A percentile compares a stretch with the other conserved stretches of the same genome.
phyloP scores from a whole-genome alignment of 1,140 invertebrate genomes.

The Conus ventricosus region DNA sequence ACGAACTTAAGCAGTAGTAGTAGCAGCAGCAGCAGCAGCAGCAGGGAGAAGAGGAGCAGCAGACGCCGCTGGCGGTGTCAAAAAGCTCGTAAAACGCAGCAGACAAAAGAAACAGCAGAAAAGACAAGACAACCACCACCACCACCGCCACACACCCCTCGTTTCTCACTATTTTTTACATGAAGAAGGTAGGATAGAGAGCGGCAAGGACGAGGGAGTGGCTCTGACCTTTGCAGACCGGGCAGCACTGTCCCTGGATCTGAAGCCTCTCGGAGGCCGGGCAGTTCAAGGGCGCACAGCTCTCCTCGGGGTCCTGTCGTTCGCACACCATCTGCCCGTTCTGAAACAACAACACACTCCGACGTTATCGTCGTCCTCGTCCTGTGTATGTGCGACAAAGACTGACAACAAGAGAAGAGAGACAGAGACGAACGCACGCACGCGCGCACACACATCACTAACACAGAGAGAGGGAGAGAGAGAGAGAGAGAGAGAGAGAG shows the following conservation, averaged over 20 bases:
- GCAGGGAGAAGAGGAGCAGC: too few relatives aligned
- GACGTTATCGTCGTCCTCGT: too few relatives aligned
- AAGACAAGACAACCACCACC: too few relatives aligned
- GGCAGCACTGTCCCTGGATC: conserved; percentile 90
- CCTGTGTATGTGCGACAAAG: too few relatives aligned
- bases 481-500: not conserved
- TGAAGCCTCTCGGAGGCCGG: conserved; percentile 85
- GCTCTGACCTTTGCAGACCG: conserved; percentile 88
- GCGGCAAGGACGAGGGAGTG: not conserved
- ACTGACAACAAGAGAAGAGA: too few relatives aligned
- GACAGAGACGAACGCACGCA: not conserved
- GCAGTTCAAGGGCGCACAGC: conserved; percentile 89
- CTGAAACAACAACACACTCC: conserved; percentile 62
- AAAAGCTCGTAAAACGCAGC: too few relatives aligned
- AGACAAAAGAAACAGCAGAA: too few relatives aligned
- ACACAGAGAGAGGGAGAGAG: not conserved
- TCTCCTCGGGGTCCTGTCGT: conserved; percentile 82
- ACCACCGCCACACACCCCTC: too few relatives aligned
- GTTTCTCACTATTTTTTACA: too few relatives aligned
- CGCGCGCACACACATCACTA: not conserved
- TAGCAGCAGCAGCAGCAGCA: too few relatives aligned
- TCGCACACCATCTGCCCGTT: conserved; percentile 88
- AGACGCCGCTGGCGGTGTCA: too few relatives aligned
- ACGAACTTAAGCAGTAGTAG: too few relatives aligned
- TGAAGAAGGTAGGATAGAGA: not conserved